Conservation (phyloP, 2,797 vertebrate species). For the Pangasius larnaudii region DNA sequence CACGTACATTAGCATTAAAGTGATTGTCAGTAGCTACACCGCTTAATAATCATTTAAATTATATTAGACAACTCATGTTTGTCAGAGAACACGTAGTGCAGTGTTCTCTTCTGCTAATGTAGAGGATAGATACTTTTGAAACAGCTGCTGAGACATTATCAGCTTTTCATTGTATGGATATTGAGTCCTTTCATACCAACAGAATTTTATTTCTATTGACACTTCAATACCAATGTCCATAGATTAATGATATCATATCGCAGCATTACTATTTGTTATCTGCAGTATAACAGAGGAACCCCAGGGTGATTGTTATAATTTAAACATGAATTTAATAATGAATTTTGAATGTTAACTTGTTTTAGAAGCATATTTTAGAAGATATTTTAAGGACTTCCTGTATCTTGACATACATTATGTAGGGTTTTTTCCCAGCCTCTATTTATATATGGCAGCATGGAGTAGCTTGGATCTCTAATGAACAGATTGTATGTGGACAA, state of each 20-base stretch:
- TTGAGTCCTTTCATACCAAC: neutral
- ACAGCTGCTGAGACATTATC: neutral
- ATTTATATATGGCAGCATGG: neutral
- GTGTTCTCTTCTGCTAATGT: neutral
- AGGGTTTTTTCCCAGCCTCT: neutral
- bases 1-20: too few relatives aligned
- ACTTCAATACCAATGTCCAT: neutral
- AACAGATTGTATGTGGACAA: conserved; percentile 29
- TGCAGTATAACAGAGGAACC: neutral
- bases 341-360: neutral
- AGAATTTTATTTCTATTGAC: neutral
- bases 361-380: neutral
- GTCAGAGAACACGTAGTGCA: neutral
- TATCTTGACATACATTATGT: neutral
- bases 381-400: neutral
- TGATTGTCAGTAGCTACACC: too few relatives aligned
- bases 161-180: neutral
- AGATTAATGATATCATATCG: neutral
- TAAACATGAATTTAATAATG: neutral
- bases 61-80: neutral
- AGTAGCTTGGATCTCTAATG: neutral
- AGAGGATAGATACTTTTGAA: neutral
- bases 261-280: neutral
- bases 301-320: neutral
- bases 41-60: too few relatives aligned